phyloP scores from a whole-genome alignment of 2,113 vertebrate species.

The Antigone vipio region DNA sequence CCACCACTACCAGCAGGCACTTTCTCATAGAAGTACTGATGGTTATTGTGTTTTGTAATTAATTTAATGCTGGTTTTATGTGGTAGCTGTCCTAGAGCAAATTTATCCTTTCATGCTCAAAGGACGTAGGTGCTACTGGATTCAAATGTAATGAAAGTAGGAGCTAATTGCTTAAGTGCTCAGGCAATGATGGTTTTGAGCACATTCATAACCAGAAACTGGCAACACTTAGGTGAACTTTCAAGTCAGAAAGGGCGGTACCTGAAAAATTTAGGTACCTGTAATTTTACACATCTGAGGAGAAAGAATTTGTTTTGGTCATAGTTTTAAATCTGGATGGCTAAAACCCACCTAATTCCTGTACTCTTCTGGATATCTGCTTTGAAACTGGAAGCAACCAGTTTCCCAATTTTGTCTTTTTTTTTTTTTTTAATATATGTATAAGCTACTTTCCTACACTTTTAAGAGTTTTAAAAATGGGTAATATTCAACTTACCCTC shows the following conservation, averaged over 20 bases:
- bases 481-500: neutral
- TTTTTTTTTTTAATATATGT: neutral
- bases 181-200: neutral
- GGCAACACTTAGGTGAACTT: neutral
- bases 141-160: no score
- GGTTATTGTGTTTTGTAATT: rapidly evolving
- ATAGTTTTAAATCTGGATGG: neutral
- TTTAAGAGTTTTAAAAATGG: rapidly evolving
- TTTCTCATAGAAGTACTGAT: rapidly evolving
- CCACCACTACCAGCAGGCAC: neutral
- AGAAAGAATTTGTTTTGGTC: neutral
- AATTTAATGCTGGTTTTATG: rapidly evolving
- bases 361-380: neutral
- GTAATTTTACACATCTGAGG: neutral
- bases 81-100: neutral
- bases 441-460: neutral
- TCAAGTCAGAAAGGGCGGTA: neutral
- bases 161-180: neutral
- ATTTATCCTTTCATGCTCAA: neutral
- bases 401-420: neutral
- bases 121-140: neutral
- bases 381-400: neutral
- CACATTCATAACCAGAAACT: neutral
- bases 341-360: neutral
- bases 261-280: neutral